Base-by-base conservation (phyloP, 1,140 invertebrate species). In the Teleogryllus occipitalis region DNA sequence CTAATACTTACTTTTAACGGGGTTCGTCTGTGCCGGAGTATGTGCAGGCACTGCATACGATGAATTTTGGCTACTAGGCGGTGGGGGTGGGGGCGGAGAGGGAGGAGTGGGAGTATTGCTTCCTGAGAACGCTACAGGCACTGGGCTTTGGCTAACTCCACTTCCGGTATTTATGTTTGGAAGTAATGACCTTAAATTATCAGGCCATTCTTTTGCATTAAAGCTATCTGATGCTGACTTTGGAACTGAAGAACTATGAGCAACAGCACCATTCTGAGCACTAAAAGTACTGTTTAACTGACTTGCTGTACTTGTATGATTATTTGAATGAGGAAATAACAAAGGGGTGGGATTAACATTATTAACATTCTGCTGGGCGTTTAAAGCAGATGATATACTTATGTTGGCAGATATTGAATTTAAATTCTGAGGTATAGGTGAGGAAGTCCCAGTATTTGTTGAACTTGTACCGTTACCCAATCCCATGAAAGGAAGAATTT, bases 401-500 rank as follows among this genome's bases (percentile, higher is more conserved):
- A 76, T 10, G 46, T 77, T 77, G 21, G 47, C 47, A 14, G 78
- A 39, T 7, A 74, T 54, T 8, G n/a, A 65, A 72, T 22, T 48
- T 73, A 49, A n/a, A 47, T 22, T 83, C 82, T 83, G 84, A 54
- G 74, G 78, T 78, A 72, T 54, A 47, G 78, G 77, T 75, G 77
- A 75, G n/a, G 76, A 77, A 54, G 54, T 74, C 54, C 79, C 78
- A 47, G 78, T 79, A 75, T 75, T 87, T 79, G 85, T 84, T 83
- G 86, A 83, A 83, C 86, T 87, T 77, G 85, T 80, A 85, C 80
- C 76, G 84, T 82, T 78, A 82, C 85, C 75, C 82, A 87, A 75
- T 81, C 85, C 86, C 82, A 87, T 83, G 82, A 87, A 87, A 46
- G 87, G 86, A 82, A 88, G 83, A 81, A 87, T 86, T 83, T 88